Evolutionary conservation across 2,113 vertebrate genomes (phyloP).

Genomic region (Pimephales promelas): DNA sequence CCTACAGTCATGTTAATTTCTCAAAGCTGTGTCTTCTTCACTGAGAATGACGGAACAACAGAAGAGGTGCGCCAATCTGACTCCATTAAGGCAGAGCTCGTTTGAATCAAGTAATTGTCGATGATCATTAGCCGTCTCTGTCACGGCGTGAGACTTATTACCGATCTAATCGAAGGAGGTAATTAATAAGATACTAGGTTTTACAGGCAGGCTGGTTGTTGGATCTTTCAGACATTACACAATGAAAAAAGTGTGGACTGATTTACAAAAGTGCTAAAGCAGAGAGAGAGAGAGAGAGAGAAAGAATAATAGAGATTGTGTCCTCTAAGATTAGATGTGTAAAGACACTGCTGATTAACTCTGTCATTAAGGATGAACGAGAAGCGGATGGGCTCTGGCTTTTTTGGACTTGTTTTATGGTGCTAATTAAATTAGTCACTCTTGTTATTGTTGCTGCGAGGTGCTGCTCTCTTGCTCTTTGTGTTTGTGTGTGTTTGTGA

Average conservation of each 20-base stretch:
- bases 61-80: constrained; percentile 23
- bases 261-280: constrained; percentile 12
- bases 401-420: constrained; percentile 34
- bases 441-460: constrained; percentile 30
- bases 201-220: constrained; percentile 11
- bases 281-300: too few species aligned
- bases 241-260: constrained; percentile 8
- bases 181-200: constrained; percentile 42
- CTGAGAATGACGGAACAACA: background rate
- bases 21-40: background rate
- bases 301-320: background rate
- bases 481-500: constrained; percentile 33
- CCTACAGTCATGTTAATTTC: background rate
- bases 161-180: constrained; percentile 35
- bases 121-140: constrained; percentile 34
- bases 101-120: constrained; percentile 36
- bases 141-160: constrained; percentile 13
- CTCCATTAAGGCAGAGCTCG: constrained; percentile 37
- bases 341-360: constrained; percentile 45
- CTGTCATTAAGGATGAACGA: constrained; percentile 40
- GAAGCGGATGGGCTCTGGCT: background rate
- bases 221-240: constrained; percentile 36
- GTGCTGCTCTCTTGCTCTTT: constrained; percentile 11
- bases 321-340: constrained; percentile 11
- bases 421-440: constrained; percentile 55